phyloP scores from a whole-genome alignment of 2,888 invertebrate species.

The Tupiocoris notatus region DNA sequence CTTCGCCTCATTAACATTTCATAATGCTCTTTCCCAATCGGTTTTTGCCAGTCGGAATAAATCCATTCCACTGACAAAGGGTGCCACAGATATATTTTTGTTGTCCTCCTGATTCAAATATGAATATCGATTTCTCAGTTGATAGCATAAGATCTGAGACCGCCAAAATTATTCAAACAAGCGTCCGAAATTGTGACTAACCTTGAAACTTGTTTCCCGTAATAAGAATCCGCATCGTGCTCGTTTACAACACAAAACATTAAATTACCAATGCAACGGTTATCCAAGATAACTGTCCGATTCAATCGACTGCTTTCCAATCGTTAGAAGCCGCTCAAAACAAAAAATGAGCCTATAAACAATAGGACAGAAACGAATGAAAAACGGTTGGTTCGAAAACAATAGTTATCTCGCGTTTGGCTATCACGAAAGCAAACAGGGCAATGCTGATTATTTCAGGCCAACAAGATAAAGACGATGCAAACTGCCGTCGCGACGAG shows the following conservation, averaged over 20 bases:
- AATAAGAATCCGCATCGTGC: too few relatives aligned
- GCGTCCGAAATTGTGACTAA: too few relatives aligned
- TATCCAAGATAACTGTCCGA: too few relatives aligned
- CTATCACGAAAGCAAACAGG: constrained; percentile 20
- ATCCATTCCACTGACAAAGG: too few relatives aligned
- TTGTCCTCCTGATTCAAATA: too few relatives aligned
- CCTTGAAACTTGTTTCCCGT: too few relatives aligned
- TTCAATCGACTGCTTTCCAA: not conserved
- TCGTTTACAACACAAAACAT: too few relatives aligned
- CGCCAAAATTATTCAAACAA: too few relatives aligned
- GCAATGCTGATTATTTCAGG: not conserved
- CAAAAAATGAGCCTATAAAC: not conserved
- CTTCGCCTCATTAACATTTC: not conserved
- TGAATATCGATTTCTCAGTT: too few relatives aligned
- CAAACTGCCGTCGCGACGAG: constrained; percentile 6
- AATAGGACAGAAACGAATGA: not conserved
- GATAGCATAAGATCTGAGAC: too few relatives aligned
- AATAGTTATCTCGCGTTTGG: constrained; percentile 30
- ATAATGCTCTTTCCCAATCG: not conserved
- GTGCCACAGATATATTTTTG: too few relatives aligned
- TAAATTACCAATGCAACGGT: too few relatives aligned
- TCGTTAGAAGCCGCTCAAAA: not conserved
- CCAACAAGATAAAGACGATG: constrained; percentile 1
- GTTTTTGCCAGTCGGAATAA: not conserved
- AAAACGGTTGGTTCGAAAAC: constrained; percentile 9